Evolutionary conservation across 2,797 vertebrate species (phyloP), one percentile per base, ranked within the genome.

Genomic region (Lacerta agilis): DNA sequence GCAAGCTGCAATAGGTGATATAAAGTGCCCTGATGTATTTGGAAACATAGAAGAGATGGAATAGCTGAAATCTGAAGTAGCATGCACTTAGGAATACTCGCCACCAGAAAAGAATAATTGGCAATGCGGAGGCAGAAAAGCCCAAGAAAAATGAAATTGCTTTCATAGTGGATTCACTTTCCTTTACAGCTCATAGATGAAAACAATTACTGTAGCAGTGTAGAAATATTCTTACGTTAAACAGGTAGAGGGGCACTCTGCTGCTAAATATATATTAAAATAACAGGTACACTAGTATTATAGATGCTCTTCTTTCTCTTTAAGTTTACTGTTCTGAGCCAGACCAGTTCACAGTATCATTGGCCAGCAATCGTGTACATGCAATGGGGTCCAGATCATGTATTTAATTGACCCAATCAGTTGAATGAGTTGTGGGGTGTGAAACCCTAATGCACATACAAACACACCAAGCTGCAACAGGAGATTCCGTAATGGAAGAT

Each of bases 141-240:
- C 91, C 58, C 90, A 86, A 94, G 49, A 55, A 93, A 91, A 88
- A 27, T 27, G 91, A 79, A 93, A 91, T 69, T 80, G 88, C 79
- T 92, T 92, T 93, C 64, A 83, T 92, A 93, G 91, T 84, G 94
- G 95, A 89, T 94, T 94, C 92, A 84, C 73, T 96, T 92, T 80
- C 85, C 86, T 75, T 82, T 72, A 87, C 89, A 91, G 69, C 79
- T 91, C 64, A 90, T 86, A 83, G 88, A 87, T 86, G 58, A 83
- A 67, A 79, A 86, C 67, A 83, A 64, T 73, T 80, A 49, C 20
- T 15, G 73, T 64, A 79, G 38, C 25, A 36, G 17, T 4, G 33
- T 33, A 41, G 17, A 76, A 55, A 8, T 72, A 69, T 66, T 43
- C n/a, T n/a, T 45, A 64, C 55, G 49, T 25, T 55, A 29, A 23